These are phyloP conservation scores for Himalopsyche tibetana DNA, from an alignment of 2,888 invertebrate genomes.

Conservation along the genomic window DNA sequence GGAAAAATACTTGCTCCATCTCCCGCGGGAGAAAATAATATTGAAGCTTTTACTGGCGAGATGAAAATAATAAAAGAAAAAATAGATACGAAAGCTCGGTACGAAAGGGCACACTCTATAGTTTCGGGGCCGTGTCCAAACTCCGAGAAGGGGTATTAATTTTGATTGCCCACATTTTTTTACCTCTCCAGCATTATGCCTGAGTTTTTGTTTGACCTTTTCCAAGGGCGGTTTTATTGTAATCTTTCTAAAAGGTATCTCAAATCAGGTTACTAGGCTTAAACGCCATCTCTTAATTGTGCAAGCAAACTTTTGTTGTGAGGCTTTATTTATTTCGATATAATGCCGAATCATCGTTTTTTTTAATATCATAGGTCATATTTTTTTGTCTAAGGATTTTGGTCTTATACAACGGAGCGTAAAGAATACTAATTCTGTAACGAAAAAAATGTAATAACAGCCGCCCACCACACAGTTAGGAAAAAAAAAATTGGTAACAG, in stretches of 20 bases:
- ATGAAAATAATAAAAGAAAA: constrained; percentile 31
- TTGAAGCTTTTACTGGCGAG: constrained; percentile 26
- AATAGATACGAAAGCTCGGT: constrained; percentile 19
- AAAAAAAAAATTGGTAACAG: no score
- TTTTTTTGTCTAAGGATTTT: no score
- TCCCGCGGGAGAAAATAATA: constrained; percentile 27
- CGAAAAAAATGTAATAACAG: no score
- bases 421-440: no score
- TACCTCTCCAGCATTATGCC: background rate
- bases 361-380: background rate
- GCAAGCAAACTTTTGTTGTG: background rate
- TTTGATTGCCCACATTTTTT: constrained; percentile 30
- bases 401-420: no score
- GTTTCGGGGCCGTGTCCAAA: constrained; percentile 7
- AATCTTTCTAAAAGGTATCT: constrained; percentile 30
- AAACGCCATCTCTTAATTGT: constrained; percentile 1
- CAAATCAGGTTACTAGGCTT: background rate
- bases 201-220: constrained; percentile 23
- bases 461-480: no score
- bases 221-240: constrained; percentile 26
- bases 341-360: background rate
- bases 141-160: constrained; percentile 34
- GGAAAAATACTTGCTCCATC: constrained; percentile 31
- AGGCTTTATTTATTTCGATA: constrained; percentile 12
- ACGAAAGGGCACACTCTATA: background rate